These are phyloP conservation scores for Dione juno DNA, from an alignment of 2,888 invertebrate genomes.

Conservation along the genomic window DNA sequence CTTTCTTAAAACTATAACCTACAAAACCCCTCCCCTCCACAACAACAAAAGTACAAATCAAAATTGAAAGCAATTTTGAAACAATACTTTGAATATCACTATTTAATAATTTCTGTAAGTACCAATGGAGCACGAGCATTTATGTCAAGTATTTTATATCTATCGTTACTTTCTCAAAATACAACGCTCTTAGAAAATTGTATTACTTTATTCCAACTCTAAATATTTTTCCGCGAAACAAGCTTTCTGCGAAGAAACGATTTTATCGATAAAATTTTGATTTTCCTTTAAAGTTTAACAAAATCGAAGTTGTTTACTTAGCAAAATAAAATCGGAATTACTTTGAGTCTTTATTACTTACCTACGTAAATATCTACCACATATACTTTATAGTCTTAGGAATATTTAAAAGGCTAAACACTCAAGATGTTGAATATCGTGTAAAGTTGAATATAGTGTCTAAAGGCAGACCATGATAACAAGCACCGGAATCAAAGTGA, in stretches of 20 bases:
- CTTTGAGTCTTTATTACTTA: not conserved
- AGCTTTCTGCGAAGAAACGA: conserved; percentile 19
- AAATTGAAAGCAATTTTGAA: not conserved
- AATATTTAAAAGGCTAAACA: too few relatives aligned
- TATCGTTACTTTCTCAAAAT: not conserved
- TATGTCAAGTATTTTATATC: not conserved
- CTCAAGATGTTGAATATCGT: too few relatives aligned
- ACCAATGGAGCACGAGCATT: not conserved
- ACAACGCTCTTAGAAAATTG: conserved; percentile 22
- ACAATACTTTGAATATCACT: not conserved
- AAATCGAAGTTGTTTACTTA: conserved; percentile 16
- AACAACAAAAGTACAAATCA: too few relatives aligned
- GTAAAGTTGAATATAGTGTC: too few relatives aligned
- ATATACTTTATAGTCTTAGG: not conserved
- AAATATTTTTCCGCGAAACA: conserved; percentile 20
- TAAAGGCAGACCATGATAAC: too few relatives aligned
- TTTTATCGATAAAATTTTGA: conserved; percentile 21
- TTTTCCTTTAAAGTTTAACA: conserved; percentile 16
- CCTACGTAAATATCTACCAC: too few relatives aligned
- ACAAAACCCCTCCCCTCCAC: too few relatives aligned
- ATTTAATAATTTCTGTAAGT: not conserved
- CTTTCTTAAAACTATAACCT: too few relatives aligned
- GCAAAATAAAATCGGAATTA: not conserved
- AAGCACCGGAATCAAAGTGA: too few relatives aligned
- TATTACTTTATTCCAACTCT: conserved; percentile 20